phyloP scores from a whole-genome alignment of 1,140 invertebrate genomes.

The Drosophila pandora region DNA sequence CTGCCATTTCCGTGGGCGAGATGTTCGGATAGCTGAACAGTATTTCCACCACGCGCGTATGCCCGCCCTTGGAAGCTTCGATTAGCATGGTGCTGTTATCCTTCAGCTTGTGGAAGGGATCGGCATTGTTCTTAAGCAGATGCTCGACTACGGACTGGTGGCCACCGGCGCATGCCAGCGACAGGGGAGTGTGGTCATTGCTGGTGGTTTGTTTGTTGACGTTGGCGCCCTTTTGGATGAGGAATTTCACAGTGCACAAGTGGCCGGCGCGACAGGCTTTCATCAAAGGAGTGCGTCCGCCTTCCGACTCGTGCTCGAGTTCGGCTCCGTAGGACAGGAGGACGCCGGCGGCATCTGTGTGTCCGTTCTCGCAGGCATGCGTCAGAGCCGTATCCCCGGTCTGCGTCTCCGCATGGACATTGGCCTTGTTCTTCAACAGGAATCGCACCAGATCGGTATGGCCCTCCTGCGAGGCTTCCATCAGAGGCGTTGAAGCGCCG shows the following conservation, averaged over 20 bases:
- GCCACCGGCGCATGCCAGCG: constrained; percentile 97
- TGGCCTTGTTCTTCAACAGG: constrained; percentile 92
- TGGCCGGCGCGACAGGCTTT: constrained; percentile 99
- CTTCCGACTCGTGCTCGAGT: constrained; percentile 97
- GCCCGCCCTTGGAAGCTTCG: constrained; percentile 98
- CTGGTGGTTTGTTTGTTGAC: constrained; percentile 97
- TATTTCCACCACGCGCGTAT: constrained; percentile 97
- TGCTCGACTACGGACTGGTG: constrained; percentile 96
- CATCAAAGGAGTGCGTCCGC: constrained; percentile 98
- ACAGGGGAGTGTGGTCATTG: constrained; percentile 99
- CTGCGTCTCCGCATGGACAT: constrained; percentile 96
- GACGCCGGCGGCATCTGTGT: constrained; percentile 96
- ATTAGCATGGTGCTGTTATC: constrained; percentile 99
- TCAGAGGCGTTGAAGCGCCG: constrained; percentile 98
- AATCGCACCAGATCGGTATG: constrained; percentile 97
- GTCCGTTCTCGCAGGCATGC: constrained; percentile 98
- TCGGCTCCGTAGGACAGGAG: constrained; percentile 95
- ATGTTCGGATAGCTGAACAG: constrained; percentile 96
- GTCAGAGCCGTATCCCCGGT: constrained; percentile 98
- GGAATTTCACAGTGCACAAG: constrained; percentile 98
- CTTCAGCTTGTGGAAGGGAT: constrained; percentile 98
- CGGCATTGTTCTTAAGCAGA: constrained; percentile 94
- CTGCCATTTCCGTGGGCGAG: constrained; percentile 76
- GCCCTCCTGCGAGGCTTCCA: constrained; percentile 99
- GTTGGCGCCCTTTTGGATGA: constrained; percentile 96